phyloP scores from a whole-genome alignment of 1,140 invertebrate species.

The Ruditapes philippinarum region DNA sequence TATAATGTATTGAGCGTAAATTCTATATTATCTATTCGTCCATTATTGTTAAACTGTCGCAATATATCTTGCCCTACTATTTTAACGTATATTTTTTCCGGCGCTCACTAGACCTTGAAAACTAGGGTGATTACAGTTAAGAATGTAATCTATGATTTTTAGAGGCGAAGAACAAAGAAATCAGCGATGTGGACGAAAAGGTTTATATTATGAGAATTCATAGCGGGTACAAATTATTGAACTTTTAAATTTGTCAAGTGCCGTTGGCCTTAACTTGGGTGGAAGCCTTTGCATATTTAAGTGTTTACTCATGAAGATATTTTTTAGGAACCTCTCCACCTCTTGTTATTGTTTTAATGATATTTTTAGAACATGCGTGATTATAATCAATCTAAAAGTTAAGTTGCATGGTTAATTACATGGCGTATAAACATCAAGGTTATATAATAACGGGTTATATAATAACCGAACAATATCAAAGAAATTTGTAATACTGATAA shows the following conservation, averaged over 20 bases:
- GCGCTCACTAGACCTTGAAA: slow-evolving; percentile 27
- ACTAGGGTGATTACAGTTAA: slow-evolving; percentile 26
- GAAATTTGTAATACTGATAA: too few species aligned
- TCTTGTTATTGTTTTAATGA: too few species aligned
- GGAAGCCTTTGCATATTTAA: neutral
- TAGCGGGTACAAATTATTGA: neutral
- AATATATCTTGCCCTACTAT: slow-evolving; percentile 23
- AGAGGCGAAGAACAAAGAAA: neutral
- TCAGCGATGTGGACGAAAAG: neutral
- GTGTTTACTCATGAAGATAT: neutral
- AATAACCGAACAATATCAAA: too few species aligned
- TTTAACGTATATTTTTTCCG: slow-evolving; percentile 8
- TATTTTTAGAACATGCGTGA: too few species aligned
- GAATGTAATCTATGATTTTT: slow-evolving; percentile 18
- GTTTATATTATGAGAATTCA: slow-evolving; percentile 7
- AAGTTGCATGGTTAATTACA: too few species aligned
- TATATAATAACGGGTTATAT: too few species aligned
- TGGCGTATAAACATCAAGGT: too few species aligned
- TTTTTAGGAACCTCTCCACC: neutral
- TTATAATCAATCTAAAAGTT: too few species aligned
- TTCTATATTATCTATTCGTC: slow-evolving; percentile 5
- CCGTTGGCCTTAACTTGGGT: neutral
- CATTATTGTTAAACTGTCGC: slow-evolving; percentile 11
- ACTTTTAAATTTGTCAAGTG: neutral
- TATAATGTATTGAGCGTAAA: neutral